A percentile compares a stretch with the other conserved stretches of the same genome.
These are phyloP conservation scores for Amphimallon solstitiale DNA, from an alignment of 2,888 invertebrate genomes.

Conservation along the genomic window DNA sequence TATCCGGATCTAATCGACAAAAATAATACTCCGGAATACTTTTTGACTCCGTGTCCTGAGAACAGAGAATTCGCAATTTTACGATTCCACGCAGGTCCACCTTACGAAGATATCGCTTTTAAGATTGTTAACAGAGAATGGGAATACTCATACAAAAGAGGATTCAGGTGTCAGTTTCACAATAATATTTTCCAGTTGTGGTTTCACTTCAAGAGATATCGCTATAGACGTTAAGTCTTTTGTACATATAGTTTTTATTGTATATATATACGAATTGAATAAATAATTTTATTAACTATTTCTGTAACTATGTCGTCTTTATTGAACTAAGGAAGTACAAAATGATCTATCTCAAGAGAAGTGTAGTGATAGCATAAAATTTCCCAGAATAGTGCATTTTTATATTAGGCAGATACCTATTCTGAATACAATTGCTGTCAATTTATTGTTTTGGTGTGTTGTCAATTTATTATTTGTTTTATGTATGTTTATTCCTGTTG, in stretches of 20 bases:
- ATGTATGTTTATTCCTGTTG: no score
- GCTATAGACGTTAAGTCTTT: slow-evolving; percentile 73
- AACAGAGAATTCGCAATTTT: slow-evolving; percentile 95
- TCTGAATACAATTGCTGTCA: no score
- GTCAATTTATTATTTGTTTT: no score
- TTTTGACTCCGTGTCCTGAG: slow-evolving; percentile 88
- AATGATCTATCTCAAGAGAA: no score
- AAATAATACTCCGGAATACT: slow-evolving; percentile 90
- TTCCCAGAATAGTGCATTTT: no score
- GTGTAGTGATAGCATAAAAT: no score
- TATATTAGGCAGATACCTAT: no score
- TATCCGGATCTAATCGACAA: slow-evolving; percentile 99
- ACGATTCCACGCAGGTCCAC: slow-evolving; percentile 97
- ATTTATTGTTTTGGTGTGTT: no score
- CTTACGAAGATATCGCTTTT: slow-evolving; percentile 99
- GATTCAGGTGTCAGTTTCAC: slow-evolving; percentile 98
- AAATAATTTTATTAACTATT: no score
- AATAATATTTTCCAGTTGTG: slow-evolving; percentile 99
- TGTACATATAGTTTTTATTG: background rate
- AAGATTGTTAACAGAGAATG: slow-evolving; percentile 99
- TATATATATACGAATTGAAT: background rate
- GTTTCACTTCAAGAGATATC: slow-evolving; percentile 99
- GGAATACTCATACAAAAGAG: slow-evolving; percentile 98
- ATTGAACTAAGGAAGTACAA: no score
- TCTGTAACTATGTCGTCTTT: no score